These are phyloP conservation scores for Ctenodactylus gundi DNA, from an alignment of 2,113 vertebrate genomes.

Conservation along the genomic window DNA sequence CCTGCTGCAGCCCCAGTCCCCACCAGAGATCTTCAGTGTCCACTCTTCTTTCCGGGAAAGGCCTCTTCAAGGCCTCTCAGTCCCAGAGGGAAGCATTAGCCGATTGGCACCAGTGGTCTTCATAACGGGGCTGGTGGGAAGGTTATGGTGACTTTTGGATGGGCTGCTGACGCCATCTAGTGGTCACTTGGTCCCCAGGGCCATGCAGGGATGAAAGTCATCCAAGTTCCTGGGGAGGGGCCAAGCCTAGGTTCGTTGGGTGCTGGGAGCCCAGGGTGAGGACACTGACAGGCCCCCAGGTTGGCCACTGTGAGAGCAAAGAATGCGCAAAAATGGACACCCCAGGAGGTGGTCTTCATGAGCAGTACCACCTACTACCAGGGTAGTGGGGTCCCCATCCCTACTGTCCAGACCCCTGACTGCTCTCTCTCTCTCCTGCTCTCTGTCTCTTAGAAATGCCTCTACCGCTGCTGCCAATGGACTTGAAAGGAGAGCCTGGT, in stretches of 20 bases:
- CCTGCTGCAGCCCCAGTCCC: not conserved
- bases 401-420: not conserved
- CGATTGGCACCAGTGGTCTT: not conserved
- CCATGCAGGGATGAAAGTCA: not conserved
- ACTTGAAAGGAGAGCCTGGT: slow-evolving; percentile 96
- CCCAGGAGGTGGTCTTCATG: not conserved
- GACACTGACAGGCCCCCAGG: not conserved
- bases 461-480: slow-evolving; percentile 90
- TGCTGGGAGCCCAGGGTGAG: not conserved
- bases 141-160: not conserved
- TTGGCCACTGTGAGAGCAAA: not conserved
- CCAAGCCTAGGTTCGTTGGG: not conserved
- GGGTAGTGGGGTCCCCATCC: not conserved
- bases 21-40: not conserved
- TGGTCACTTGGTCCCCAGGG: not conserved
- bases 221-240: not conserved
- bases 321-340: not conserved
- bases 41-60: not conserved
- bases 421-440: not conserved
- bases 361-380: not conserved
- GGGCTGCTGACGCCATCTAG: slow-evolving; percentile 53
- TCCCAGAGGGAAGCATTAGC: not conserved
- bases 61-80: not conserved
- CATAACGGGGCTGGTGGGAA: not conserved
- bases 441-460: slow-evolving; percentile 85